Conservation (phyloP, 37 sponge, comb jelly and placozoan species). For the Aplysina aerophoba region DNA sequence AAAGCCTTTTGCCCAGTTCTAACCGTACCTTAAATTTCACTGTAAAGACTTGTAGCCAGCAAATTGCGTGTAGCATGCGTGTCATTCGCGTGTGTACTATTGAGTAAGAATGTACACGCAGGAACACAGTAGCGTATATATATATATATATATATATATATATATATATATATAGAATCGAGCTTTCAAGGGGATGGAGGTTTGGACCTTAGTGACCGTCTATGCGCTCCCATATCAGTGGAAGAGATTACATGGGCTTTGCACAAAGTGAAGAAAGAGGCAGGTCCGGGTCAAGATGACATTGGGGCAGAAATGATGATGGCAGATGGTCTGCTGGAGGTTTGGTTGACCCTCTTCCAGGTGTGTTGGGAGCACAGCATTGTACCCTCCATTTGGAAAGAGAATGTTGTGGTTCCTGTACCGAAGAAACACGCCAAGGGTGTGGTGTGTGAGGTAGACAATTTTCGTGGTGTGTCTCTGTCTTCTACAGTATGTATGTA, state of each 20-base stretch:
- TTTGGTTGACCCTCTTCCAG: constrained; percentile 9
- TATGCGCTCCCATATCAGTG: background rate
- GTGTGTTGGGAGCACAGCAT: background rate
- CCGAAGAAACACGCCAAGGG: constrained; percentile 1
- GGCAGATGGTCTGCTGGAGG: background rate
- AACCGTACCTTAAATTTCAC: no score
- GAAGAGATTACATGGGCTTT: background rate
- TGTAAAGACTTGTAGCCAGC: no score
- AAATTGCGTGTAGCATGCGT: no score
- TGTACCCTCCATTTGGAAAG: constrained; percentile 1
- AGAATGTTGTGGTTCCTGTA: constrained; percentile 3
- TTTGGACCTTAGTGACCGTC: background rate
- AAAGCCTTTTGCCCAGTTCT: no score
- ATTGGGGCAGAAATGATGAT: background rate
- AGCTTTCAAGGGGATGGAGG: background rate
- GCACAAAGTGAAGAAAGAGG: background rate
- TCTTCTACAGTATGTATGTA: background rate
- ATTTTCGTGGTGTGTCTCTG: constrained; percentile 7
- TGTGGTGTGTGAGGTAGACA: background rate
- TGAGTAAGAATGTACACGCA: no score
- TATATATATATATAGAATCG: no score
- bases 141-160: no score
- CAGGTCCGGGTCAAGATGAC: background rate
- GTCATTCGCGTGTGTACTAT: no score
- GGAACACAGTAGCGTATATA: no score